Base-by-base conservation (phyloP, 2,888 invertebrate genomes). In the Notodonta ziczac region DNA sequence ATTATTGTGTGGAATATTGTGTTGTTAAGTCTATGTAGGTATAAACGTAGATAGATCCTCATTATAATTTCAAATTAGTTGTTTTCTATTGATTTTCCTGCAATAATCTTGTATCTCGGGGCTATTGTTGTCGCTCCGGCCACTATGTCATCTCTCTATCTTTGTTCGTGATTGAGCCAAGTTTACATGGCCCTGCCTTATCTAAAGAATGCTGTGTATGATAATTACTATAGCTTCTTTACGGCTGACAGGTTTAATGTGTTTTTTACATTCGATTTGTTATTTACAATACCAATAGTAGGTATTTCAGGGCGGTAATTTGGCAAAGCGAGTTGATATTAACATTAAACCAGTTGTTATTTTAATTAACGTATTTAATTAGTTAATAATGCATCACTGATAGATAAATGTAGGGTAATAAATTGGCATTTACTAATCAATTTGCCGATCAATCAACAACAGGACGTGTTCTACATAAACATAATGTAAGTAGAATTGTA, bases 181-280 rank as follows among this genome's bases (percentile, higher is more conserved):
- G 78, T 82, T 80, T 80, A 80, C 82, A 82, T 74, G 75, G 64
- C 73, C 70, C 70, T 77, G 73, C 65, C 84, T 89, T 90, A 90
- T 90, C 90, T 89, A 65, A 83, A 80, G 88, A 90, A 90, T 88
- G 89, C 80, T 76, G 78, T 77, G 76, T 76, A 79, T 82, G 81
- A 83, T 86, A 83, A 84, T 84, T 80, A 79, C 82, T 78, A 75
- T 75, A 78, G 78, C 73, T 78, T 77, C 73, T 82, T 81, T 77
- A 77, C 73, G 74, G 78, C 72, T 72, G 59, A 58, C 63, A 42
- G 58, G 61, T 67, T 70, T 75, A 80, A 80, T 80, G 76, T 70
- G 70, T 78, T 80, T 67, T 58, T 64, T 24, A 67, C 62, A 61
- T 74, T 70, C 61, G 40, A 60, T 72, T 80, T 65, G 24, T 67